These are phyloP conservation scores for Lutjanus argentimaculatus DNA, from an alignment of 2,797 vertebrate genomes.

Conservation along the genomic window DNA sequence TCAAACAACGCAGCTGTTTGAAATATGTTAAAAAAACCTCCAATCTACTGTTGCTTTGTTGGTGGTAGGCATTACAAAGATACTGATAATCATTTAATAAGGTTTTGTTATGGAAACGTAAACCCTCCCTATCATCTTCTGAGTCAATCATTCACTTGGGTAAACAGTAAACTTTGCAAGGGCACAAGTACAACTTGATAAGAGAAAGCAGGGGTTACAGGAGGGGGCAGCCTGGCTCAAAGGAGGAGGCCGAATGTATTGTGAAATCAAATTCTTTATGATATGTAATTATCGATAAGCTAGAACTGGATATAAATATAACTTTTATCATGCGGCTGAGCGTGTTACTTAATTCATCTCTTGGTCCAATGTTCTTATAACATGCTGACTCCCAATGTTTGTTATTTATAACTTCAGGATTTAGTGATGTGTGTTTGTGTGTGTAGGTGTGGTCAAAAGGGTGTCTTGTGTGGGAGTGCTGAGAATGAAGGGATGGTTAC, in stretches of 20 bases:
- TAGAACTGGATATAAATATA: not conserved
- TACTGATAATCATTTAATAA: not conserved
- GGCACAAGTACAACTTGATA: slow-evolving; percentile 81
- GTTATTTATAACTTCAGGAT: slow-evolving; percentile 25
- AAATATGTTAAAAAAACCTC: slow-evolving; percentile 5
- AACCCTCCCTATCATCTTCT: slow-evolving; percentile 1
- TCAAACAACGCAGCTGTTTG: slow-evolving; percentile 1
- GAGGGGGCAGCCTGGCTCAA: not conserved
- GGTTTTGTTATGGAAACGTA: slow-evolving; percentile 40
- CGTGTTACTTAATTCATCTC: not conserved
- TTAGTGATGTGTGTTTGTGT: slow-evolving; percentile 27
- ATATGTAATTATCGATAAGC: slow-evolving; percentile 6
- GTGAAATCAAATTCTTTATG: slow-evolving; percentile 4
- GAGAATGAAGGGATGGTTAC: slow-evolving; percentile 47
- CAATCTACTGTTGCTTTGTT: not conserved
- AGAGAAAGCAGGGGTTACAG: slow-evolving; percentile 37
- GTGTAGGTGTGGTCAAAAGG: slow-evolving; percentile 49
- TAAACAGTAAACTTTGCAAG: slow-evolving; percentile 75
- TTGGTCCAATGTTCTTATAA: slow-evolving; percentile 16
- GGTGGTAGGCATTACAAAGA: not conserved
- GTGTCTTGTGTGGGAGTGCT: slow-evolving; percentile 53
- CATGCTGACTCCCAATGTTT: slow-evolving; percentile 23
- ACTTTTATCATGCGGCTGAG: not conserved
- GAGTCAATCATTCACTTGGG: slow-evolving; percentile 84
- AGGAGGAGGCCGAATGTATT: not conserved